Evolutionary conservation across 2,113 vertebrate species (phyloP).

Genomic region (Misgurnus anguillicaudatus): DNA sequence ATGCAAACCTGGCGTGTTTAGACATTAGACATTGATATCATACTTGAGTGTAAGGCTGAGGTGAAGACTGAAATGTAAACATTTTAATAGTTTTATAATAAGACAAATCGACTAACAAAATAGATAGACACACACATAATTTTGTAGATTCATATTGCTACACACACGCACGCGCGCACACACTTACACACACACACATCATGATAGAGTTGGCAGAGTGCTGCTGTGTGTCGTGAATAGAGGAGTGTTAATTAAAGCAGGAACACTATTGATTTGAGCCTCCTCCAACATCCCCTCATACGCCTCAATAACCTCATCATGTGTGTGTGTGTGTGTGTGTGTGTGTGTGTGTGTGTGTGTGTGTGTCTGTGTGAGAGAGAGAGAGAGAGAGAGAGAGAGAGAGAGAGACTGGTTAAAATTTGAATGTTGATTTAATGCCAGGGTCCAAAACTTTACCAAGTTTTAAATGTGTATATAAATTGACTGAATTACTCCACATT

Average conservation of each 20-base stretch:
- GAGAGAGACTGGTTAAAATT: background rate
- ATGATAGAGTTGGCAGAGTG: slow-evolving; percentile 26
- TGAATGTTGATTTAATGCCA: background rate
- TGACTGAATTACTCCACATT: background rate
- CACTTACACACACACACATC: slow-evolving; percentile 20
- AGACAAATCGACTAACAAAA: too few species aligned
- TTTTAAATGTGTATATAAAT: background rate
- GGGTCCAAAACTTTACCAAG: too few species aligned
- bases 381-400: background rate
- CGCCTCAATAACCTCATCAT: slow-evolving; percentile 10
- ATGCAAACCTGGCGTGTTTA: too few species aligned
- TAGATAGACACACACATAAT: too few species aligned
- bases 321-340: background rate
- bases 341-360: background rate
- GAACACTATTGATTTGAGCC: slow-evolving; percentile 42
- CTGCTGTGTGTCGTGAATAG: slow-evolving; percentile 41
- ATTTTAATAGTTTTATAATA: too few species aligned
- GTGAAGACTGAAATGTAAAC: too few species aligned
- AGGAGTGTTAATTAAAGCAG: slow-evolving; percentile 51
- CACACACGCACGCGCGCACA: too few species aligned
- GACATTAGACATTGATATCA: too few species aligned
- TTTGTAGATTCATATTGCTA: too few species aligned
- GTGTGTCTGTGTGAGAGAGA: background rate
- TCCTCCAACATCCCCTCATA: background rate
- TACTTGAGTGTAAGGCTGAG: too few species aligned